Evolutionary conservation across 2,888 invertebrate species (phyloP).

Genomic region (Heliconius aoede): DNA sequence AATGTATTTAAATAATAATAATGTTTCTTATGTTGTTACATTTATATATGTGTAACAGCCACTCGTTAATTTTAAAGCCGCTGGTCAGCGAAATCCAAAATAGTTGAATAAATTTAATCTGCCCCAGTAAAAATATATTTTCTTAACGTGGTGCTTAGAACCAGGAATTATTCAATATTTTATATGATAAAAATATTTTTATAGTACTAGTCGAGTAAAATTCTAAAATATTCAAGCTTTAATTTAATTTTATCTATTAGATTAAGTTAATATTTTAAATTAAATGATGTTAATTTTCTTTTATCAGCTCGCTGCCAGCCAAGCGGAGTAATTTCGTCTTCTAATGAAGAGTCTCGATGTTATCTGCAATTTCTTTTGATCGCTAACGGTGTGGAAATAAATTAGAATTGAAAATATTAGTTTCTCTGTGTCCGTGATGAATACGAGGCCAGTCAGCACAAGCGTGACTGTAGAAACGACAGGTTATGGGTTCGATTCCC

Average conservation of each 20-base stretch:
- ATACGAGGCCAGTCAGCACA: no score
- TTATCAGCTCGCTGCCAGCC: conserved; percentile 26
- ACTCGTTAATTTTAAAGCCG: no score
- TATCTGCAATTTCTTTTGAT: conserved; percentile 18
- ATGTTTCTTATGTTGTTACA: not conserved
- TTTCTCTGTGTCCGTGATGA: no score
- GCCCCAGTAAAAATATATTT: not conserved
- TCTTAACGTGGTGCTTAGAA: not conserved
- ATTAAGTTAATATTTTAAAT: conserved; percentile 18
- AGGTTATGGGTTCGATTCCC: no score
- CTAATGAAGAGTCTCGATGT: conserved; percentile 24
- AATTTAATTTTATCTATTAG: conserved; percentile 2
- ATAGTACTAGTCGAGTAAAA: not conserved
- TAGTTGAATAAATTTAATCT: no score
- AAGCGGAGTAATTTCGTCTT: conserved; percentile 27
- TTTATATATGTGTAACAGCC: not conserved
- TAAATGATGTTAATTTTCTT: conserved; percentile 19
- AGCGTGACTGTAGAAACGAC: no score
- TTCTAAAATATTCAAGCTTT: conserved; percentile 2
- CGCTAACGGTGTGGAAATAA: not conserved
- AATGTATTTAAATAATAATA: not conserved
- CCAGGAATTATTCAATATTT: not conserved
- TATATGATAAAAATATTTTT: not conserved
- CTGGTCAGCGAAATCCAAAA: no score
- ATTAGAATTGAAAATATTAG: conserved; percentile 16